These are phyloP conservation scores for Pipistrellus pipistrellus DNA, from an alignment of 2,797 vertebrate genomes.

Conservation along the genomic window DNA sequence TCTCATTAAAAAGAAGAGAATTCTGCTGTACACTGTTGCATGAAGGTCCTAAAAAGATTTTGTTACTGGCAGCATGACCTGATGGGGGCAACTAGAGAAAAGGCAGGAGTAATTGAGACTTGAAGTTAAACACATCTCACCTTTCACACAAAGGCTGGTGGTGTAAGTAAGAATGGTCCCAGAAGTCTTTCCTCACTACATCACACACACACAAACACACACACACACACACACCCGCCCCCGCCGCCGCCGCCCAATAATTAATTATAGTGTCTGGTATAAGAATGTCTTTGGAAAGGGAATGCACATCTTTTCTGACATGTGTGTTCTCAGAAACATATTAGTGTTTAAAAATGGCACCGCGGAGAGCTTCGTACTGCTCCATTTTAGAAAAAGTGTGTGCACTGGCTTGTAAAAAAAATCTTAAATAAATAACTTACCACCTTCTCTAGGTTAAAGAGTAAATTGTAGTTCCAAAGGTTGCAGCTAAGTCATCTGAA, in stretches of 20 bases:
- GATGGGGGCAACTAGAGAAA: conserved; percentile 55
- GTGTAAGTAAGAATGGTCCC: conserved; percentile 65
- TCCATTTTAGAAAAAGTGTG: conserved; percentile 46
- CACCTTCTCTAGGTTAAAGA: conserved; percentile 3
- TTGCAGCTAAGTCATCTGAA: neutral
- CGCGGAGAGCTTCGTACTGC: neutral
- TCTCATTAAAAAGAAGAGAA: conserved; percentile 63
- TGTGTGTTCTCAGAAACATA: conserved; percentile 65
- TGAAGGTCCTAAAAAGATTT: conserved; percentile 58
- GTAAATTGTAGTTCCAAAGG: conserved; percentile 22
- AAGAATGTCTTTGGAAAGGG: conserved; percentile 67
- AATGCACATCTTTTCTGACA: conserved; percentile 68
- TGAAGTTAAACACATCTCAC: conserved; percentile 72
- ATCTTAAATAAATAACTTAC: conserved; percentile 68
- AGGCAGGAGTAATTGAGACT: conserved; percentile 71
- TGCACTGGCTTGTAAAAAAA: neutral
- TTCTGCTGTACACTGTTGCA: neutral
- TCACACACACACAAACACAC: neutral
- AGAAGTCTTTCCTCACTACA: conserved; percentile 48
- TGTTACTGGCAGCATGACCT: neutral
- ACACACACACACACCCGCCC: too few relatives aligned
- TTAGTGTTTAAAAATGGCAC: conserved; percentile 54
- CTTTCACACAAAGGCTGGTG: conserved; percentile 60
- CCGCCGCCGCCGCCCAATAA: conserved; percentile 9
- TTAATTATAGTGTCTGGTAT: conserved; percentile 76